Conservation (phyloP, 1,140 invertebrate species). For the Atopsyche davidsoni region DNA sequence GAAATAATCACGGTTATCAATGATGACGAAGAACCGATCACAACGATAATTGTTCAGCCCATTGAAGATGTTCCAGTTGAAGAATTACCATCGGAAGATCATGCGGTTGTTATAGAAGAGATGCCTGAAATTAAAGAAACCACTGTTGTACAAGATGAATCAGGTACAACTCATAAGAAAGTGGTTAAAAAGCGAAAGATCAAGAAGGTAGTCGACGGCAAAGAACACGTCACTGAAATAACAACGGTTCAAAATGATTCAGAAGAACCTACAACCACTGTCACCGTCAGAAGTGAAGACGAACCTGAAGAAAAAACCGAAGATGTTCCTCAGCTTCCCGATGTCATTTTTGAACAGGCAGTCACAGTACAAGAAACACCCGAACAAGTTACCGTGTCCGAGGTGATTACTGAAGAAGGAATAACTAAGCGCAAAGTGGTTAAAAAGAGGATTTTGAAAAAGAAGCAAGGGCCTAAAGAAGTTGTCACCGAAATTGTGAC, state of each 20-base stretch:
- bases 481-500: slow-evolving; percentile 33
- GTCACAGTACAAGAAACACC: slow-evolving; percentile 24
- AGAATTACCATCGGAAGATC: slow-evolving; percentile 29
- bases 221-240: slow-evolving; percentile 28
- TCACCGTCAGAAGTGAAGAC: slow-evolving; percentile 7
- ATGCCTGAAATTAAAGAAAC: slow-evolving; percentile 21
- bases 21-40: slow-evolving; percentile 36
- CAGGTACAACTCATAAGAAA: slow-evolving; percentile 31
- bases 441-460: slow-evolving; percentile 33
- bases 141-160: slow-evolving; percentile 9
- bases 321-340: background rate
- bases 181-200: slow-evolving; percentile 35
- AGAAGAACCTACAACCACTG: slow-evolving; percentile 19
- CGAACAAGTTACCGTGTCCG: slow-evolving; percentile 28
- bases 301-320: slow-evolving; percentile 7
- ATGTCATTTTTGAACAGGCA: slow-evolving; percentile 2
- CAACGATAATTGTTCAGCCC: slow-evolving; percentile 31
- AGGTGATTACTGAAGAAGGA: slow-evolving; percentile 31
- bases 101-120: too few species aligned
- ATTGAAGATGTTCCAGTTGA: too few species aligned
- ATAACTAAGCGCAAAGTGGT: slow-evolving; percentile 31
- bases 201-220: slow-evolving; percentile 34
- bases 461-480: slow-evolving; percentile 33
- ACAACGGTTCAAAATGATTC: slow-evolving; percentile 32
- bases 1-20: slow-evolving; percentile 34